phyloP scores from a whole-genome alignment of 2,113 vertebrate genomes.

The Vombatus ursinus region DNA sequence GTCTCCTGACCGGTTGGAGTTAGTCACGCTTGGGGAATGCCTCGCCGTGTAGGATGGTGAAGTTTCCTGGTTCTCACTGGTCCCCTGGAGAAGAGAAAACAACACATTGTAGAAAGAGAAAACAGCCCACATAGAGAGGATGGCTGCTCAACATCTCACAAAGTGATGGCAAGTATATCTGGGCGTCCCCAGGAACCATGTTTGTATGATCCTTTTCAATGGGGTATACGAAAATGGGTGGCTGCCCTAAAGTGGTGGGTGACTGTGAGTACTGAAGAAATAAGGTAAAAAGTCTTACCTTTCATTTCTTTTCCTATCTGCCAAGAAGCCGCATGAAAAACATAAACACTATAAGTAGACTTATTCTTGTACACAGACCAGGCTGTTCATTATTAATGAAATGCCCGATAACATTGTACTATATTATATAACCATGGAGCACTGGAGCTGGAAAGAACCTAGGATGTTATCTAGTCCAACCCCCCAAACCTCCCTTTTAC shows the following conservation, averaged over 20 bases:
- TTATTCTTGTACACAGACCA: conserved; percentile 54
- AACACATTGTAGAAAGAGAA: neutral
- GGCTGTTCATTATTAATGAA: conserved; percentile 43
- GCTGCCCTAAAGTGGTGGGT: conserved; percentile 7
- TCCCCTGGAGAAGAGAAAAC: conserved; percentile 75
- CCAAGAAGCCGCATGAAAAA: conserved; percentile 88
- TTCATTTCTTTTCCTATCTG: conserved; percentile 86
- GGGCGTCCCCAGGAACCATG: conserved; percentile 19
- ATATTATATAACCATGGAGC: neutral
- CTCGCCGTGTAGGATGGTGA: conserved; percentile 68
- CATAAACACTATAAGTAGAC: conserved; percentile 81
- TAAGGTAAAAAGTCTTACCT: conserved; percentile 83
- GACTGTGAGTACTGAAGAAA: neutral
- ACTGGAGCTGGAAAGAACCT: neutral
- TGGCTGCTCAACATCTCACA: accelerated
- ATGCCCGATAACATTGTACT: neutral
- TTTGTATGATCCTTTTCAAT: neutral
- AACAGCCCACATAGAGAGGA: neutral
- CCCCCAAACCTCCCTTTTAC: neutral
- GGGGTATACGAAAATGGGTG: neutral
- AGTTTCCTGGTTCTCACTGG: conserved; percentile 76
- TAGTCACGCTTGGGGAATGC: conserved; percentile 57
- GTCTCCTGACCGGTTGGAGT: conserved; percentile 66
- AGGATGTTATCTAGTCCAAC: neutral
- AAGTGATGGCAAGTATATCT: conserved; percentile 37